Conservation (phyloP, 2,797 vertebrate species). For the Triplophysa bombifrons region DNA sequence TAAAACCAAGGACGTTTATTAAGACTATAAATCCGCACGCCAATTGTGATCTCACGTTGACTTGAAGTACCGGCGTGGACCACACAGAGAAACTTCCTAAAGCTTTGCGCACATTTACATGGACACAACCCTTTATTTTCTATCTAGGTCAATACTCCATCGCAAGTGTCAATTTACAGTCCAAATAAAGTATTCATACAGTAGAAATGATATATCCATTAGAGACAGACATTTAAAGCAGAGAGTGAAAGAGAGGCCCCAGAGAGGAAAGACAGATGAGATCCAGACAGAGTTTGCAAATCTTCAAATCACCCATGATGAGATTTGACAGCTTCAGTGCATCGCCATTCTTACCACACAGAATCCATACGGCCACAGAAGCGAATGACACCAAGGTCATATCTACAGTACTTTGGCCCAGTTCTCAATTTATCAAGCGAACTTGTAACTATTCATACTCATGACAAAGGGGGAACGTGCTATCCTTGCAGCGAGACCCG, state of each 20-base stretch:
- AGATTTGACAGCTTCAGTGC: conserved; percentile 24
- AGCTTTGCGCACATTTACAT: conserved; percentile 26
- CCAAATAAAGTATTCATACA: conserved; percentile 38
- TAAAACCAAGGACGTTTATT: background rate
- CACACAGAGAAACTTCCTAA: conserved; percentile 30
- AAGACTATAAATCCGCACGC: background rate
- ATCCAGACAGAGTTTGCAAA: conserved; percentile 32
- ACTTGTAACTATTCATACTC: conserved; percentile 22
- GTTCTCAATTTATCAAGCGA: background rate
- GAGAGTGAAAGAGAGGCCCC: conserved; percentile 27
- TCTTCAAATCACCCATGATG: conserved; percentile 46
- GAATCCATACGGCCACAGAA: conserved; percentile 20
- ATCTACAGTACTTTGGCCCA: conserved; percentile 21
- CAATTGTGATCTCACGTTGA: background rate
- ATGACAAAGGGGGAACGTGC: conserved; percentile 6
- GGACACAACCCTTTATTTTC: conserved; percentile 45
- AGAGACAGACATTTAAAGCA: conserved; percentile 49
- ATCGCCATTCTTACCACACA: conserved; percentile 34
- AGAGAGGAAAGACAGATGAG: conserved; percentile 38
- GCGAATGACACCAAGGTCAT: conserved; percentile 16
- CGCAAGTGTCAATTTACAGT: conserved; percentile 32
- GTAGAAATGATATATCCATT: conserved; percentile 45
- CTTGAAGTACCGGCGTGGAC: background rate
- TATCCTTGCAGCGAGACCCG: conserved; percentile 6
- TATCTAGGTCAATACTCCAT: conserved; percentile 30